Percentiles rank a stretch among this genome's conserved stretches.
These are phyloP conservation scores for Tachina fera DNA, from an alignment of 2,888 invertebrate genomes.

Conservation along the genomic window DNA sequence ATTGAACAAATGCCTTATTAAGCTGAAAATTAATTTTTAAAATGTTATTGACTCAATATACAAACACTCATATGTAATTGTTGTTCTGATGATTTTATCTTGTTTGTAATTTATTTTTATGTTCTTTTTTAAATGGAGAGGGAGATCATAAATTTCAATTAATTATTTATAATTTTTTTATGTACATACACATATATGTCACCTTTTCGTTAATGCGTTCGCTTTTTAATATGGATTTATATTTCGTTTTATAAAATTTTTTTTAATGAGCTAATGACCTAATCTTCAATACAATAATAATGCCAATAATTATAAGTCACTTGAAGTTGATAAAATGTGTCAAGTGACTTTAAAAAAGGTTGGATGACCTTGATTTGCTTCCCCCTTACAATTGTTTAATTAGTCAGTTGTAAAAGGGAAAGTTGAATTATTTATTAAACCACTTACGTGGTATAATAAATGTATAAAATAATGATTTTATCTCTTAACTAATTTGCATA, in stretches of 20 bases:
- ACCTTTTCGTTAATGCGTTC: constrained; percentile 1
- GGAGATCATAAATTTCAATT: constrained; percentile 1
- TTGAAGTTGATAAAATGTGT: constrained; percentile 6
- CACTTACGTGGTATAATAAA: no score
- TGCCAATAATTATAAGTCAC: neutral
- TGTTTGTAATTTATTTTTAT: constrained; percentile 18
- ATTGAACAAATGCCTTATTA: constrained; percentile 42
- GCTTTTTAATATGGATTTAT: neutral
- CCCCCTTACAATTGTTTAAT: neutral
- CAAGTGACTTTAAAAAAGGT: neutral
- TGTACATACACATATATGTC: neutral
- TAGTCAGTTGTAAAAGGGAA: no score
- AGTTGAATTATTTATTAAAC: no score
- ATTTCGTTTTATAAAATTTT: neutral
- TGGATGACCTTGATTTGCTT: neutral
- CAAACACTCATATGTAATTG: constrained; percentile 26
- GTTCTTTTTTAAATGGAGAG: neutral
- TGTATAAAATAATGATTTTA: no score
- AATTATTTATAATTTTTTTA: constrained; percentile 1
- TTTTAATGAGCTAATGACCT: neutral
- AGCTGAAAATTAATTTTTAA: constrained; percentile 34
- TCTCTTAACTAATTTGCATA: no score
- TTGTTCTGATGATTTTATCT: constrained; percentile 38
- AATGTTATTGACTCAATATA: constrained; percentile 63
- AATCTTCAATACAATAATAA: constrained; percentile 16